These are phyloP conservation scores for Papilio protenor DNA, from an alignment of 2,888 invertebrate species.

Conservation along the genomic window DNA sequence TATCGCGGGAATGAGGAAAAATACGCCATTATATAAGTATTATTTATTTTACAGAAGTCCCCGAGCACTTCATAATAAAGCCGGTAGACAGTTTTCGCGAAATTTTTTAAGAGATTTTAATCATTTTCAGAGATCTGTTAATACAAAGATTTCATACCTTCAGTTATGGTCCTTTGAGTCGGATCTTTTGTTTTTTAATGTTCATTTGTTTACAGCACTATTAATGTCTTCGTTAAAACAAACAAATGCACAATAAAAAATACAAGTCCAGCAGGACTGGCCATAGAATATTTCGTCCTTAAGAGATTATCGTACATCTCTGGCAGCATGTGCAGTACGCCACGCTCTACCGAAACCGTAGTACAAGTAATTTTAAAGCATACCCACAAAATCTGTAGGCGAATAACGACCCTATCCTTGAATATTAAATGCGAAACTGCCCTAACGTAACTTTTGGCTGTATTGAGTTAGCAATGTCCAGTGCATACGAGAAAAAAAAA, in stretches of 20 bases:
- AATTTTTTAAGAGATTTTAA: background rate
- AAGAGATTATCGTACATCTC: slow-evolving; percentile 51
- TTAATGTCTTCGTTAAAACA: slow-evolving; percentile 20
- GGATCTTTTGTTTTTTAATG: background rate
- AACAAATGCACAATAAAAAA: slow-evolving; percentile 33
- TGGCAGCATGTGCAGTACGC: slow-evolving; percentile 55
- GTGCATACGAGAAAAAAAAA: slow-evolving; percentile 75
- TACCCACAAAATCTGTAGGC: slow-evolving; percentile 40
- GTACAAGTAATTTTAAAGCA: slow-evolving; percentile 55
- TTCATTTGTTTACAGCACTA: background rate
- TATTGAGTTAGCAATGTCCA: slow-evolving; percentile 79
- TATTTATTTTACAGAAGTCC: slow-evolving; percentile 28
- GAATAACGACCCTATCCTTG: slow-evolving; percentile 46
- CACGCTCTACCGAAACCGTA: slow-evolving; percentile 59
- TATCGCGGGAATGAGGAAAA: slow-evolving; percentile 50
- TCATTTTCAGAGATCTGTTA: background rate
- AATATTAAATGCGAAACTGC: slow-evolving; percentile 35
- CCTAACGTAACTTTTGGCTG: slow-evolving; percentile 51
- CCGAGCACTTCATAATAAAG: slow-evolving; percentile 15
- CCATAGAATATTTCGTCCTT: slow-evolving; percentile 50
- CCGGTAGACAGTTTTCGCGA: background rate
- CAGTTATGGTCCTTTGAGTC: background rate
- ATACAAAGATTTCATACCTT: background rate
- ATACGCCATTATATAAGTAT: slow-evolving; percentile 41
- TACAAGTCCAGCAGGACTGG: slow-evolving; percentile 39